These are phyloP conservation scores for Holothuria glaberrima DNA, from an alignment of 35 echinoderm and acorn worm genomes.

Conservation along the genomic window DNA sequence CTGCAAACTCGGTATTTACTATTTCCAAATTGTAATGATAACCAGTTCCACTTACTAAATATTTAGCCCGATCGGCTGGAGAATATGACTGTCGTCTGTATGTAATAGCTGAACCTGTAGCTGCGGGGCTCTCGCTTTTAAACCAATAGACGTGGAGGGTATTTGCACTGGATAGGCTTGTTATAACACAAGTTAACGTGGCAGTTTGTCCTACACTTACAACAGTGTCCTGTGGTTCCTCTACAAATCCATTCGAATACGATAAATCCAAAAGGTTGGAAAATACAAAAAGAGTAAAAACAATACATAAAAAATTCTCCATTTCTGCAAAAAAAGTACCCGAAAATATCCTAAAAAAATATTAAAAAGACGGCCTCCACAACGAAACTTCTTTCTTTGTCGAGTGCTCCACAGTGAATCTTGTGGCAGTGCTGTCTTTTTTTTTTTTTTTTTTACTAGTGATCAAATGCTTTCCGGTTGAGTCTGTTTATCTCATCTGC, in stretches of 20 bases:
- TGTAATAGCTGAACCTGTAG: background rate
- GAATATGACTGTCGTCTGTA: background rate
- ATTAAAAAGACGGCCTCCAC: background rate
- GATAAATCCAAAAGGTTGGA: background rate
- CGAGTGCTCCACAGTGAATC: background rate
- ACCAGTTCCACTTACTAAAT: background rate
- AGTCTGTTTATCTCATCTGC: background rate
- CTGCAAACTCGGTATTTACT: background rate
- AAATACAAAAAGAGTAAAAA: background rate
- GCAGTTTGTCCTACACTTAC: background rate
- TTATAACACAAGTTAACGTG: conserved; percentile 10
- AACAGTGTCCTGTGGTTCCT: background rate
- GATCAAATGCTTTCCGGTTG: background rate
- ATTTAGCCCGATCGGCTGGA: background rate
- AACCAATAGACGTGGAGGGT: background rate
- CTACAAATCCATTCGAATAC: background rate
- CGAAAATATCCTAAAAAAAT: background rate
- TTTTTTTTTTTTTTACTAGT: too few species aligned
- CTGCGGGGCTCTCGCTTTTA: background rate
- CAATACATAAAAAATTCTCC: background rate
- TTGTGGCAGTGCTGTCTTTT: background rate
- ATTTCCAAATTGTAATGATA: conserved; percentile 26
- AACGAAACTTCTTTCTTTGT: background rate
- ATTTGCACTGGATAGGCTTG: too few species aligned
- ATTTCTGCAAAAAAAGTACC: background rate